Evolutionary conservation across 2,113 vertebrate species (phyloP).

Genomic region (Myrmecobius fasciatus): DNA sequence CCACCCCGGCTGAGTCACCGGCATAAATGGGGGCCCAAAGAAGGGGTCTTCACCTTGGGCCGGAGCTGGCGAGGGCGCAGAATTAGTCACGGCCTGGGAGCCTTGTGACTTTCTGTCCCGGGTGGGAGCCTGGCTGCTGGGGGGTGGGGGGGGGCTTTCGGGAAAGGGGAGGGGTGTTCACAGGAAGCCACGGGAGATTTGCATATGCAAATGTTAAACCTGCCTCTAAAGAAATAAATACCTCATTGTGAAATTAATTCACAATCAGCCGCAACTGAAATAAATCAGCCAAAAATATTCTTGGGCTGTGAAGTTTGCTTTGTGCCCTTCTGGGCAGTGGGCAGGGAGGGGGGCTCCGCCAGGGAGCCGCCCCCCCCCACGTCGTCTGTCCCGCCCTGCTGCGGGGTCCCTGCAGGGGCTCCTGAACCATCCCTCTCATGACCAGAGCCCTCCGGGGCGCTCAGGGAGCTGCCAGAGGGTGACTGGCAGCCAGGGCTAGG

Average conservation of each 20-base stretch:
- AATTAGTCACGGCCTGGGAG: conserved; percentile 27
- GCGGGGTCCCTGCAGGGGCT: no score
- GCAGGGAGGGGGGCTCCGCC: no score
- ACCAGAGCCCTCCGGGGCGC: no score
- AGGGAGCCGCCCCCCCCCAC: no score
- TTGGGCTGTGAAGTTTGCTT: conserved; percentile 74
- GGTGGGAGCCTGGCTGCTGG: no score
- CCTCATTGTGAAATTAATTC: conserved; percentile 73
- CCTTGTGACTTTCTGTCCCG: neutral
- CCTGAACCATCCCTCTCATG: no score
- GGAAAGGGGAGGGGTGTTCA: no score
- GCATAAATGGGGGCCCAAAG: conserved; percentile 69
- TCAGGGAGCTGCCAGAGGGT: no score
- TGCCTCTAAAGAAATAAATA: conserved; percentile 64
- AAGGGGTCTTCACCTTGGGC: conserved; percentile 47
- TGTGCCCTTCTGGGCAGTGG: conserved; percentile 43
- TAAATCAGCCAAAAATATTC: conserved; percentile 79
- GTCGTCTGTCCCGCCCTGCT: neutral
- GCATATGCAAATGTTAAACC: conserved; percentile 76
- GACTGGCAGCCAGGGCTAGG: no score
- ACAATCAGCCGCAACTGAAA: conserved; percentile 73
- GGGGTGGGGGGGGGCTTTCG: no score
- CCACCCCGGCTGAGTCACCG: conserved; percentile 65
- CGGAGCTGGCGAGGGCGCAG: conserved; percentile 44
- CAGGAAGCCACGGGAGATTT: conserved; percentile 61